phyloP scores from a whole-genome alignment of 2,888 invertebrate genomes.

The Amphiduros pacificus region DNA sequence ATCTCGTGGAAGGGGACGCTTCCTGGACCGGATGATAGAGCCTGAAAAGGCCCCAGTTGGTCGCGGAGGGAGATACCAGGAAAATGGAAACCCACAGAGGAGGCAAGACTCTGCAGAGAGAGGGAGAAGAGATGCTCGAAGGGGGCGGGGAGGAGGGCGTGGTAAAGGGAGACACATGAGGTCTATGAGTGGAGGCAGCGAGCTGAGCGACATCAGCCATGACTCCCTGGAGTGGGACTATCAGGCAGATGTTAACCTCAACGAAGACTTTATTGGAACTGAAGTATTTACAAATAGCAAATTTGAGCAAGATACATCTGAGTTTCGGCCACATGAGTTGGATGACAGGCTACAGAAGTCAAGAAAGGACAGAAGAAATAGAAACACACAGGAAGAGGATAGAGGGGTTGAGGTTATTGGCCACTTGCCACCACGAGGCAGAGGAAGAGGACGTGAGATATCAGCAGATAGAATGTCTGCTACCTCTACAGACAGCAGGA shows the following conservation, averaged over 20 bases:
- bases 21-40: background rate
- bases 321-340: too few relatives aligned
- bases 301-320: background rate
- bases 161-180: background rate
- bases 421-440: too few relatives aligned
- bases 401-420: background rate
- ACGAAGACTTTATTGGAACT: background rate
- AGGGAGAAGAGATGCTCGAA: background rate
- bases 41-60: background rate
- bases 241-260: background rate
- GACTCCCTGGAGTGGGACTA: conserved; percentile 18
- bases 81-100: background rate
- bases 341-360: too few relatives aligned
- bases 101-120: background rate
- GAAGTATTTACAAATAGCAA: background rate
- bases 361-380: too few relatives aligned
- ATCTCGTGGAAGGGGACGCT: background rate
- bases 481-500: too few relatives aligned
- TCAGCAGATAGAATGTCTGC: too few relatives aligned
- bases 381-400: too few relatives aligned
- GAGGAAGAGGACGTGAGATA: too few relatives aligned
- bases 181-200: background rate
- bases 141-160: background rate
- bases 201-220: conserved; percentile 9
- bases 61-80: background rate